These are phyloP conservation scores for Cavia porcellus DNA, from an alignment of 2,113 vertebrate species.

Conservation along the genomic window DNA sequence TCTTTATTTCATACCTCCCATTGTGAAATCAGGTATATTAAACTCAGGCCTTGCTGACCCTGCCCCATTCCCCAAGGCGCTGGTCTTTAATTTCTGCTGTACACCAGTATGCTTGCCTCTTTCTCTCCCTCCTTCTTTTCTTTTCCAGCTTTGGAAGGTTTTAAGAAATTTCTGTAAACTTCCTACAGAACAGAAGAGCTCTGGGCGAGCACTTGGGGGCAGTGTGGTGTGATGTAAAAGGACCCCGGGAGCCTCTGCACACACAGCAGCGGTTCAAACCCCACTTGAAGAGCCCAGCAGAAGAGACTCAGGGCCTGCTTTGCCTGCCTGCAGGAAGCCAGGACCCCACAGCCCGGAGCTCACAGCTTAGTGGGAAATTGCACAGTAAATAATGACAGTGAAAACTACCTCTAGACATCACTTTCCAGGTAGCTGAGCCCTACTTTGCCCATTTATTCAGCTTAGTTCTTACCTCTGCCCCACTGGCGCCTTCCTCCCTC, in stretches of 20 bases:
- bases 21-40: neutral
- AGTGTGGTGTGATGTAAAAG: fast-evolving
- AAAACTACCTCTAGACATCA: neutral
- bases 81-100: neutral
- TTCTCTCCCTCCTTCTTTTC: neutral
- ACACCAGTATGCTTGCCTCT: neutral
- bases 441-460: neutral
- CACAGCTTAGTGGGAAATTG: neutral
- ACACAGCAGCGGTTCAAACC: too few species aligned
- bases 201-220: neutral
- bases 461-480: neutral
- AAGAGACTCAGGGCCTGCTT: neutral
- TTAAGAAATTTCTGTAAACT: neutral
- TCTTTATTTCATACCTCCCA: neutral
- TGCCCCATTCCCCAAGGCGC: neutral
- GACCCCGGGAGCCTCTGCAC: neutral
- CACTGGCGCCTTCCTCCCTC: too few species aligned
- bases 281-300: neutral
- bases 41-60: neutral
- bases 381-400: neutral
- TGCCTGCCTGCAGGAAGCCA: neutral
- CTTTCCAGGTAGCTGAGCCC: fast-evolving
- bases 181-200: neutral
- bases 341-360: neutral
- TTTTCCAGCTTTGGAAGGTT: neutral